phyloP scores from a whole-genome alignment of 2,113 vertebrate genomes.

The Anoplopoma fimbria region DNA sequence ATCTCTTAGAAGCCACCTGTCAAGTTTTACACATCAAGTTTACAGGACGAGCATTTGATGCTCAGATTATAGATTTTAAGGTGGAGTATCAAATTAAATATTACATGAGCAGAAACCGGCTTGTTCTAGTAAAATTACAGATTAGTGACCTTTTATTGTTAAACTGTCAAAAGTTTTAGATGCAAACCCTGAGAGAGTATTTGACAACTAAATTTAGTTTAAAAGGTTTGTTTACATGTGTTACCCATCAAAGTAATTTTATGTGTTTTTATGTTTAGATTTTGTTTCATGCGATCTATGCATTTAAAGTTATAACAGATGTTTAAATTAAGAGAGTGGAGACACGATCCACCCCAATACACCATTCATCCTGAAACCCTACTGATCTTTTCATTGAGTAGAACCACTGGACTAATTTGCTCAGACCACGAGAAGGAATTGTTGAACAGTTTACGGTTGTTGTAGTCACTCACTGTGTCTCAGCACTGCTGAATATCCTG shows the following conservation, averaged over 20 bases:
- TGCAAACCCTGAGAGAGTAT: not conserved
- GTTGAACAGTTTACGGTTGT: slow-evolving; percentile 3
- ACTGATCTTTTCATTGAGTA: slow-evolving; percentile 49
- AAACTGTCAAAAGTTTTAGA: slow-evolving; percentile 23
- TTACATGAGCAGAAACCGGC: not conserved
- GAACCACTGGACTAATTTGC: slow-evolving; percentile 65
- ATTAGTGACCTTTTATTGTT: slow-evolving; percentile 25
- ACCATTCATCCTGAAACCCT: slow-evolving; percentile 25
- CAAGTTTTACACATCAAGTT: not conserved
- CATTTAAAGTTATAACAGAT: slow-evolving; percentile 29
- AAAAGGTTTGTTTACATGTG: slow-evolving; percentile 57
- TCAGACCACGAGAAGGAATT: slow-evolving; percentile 24
- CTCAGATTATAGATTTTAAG: slow-evolving; percentile 6
- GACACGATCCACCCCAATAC: not conserved
- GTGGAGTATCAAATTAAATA: not conserved
- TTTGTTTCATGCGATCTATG: slow-evolving; percentile 20
- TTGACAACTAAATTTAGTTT: slow-evolving; percentile 9
- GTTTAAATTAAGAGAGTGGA: slow-evolving; percentile 7
- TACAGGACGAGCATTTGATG: not conserved
- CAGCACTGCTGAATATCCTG: slow-evolving; percentile 36
- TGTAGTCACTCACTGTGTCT: slow-evolving; percentile 47
- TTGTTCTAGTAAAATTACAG: slow-evolving; percentile 6
- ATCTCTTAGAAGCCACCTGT: slow-evolving; percentile 7
- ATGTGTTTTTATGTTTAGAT: slow-evolving; percentile 28
- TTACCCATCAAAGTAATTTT: slow-evolving; percentile 26